Evolutionary conservation across 2,797 vertebrate species (phyloP).

Genomic region (Tamandua tetradactyla): DNA sequence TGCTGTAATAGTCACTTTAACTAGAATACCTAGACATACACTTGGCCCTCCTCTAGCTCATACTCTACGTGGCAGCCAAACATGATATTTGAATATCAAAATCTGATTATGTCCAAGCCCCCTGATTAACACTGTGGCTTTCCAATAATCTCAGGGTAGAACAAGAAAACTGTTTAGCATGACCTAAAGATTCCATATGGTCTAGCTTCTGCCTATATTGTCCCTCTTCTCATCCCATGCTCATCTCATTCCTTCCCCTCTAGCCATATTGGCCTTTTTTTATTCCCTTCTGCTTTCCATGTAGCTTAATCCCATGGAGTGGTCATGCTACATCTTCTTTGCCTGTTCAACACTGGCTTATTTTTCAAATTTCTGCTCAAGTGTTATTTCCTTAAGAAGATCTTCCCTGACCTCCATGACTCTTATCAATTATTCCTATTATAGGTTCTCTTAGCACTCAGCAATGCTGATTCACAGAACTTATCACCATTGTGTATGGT

Average conservation of each 20-base stretch:
- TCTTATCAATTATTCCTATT: background rate
- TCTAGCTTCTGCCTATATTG: background rate
- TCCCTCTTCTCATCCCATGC: background rate
- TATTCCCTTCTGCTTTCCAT: background rate
- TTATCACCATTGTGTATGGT: background rate
- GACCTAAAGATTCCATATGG: background rate
- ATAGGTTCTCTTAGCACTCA: background rate
- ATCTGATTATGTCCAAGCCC: background rate
- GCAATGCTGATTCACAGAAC: background rate
- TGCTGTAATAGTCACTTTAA: background rate
- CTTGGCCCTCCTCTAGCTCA: background rate
- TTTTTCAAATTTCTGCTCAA: constrained; percentile 43
- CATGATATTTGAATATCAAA: background rate
- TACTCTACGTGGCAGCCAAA: background rate
- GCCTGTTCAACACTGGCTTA: background rate
- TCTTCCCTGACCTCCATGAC: background rate
- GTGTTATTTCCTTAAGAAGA: background rate
- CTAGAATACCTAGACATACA: background rate
- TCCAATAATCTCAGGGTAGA: constrained; percentile 7
- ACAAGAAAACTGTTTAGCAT: background rate
- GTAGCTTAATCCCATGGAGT: background rate
- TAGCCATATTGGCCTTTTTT: background rate
- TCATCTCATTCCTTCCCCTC: constrained; percentile 8
- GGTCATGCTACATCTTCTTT: background rate
- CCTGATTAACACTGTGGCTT: background rate